phyloP scores from a whole-genome alignment of 2,113 vertebrate species.

The Sapajus apella region DNA sequence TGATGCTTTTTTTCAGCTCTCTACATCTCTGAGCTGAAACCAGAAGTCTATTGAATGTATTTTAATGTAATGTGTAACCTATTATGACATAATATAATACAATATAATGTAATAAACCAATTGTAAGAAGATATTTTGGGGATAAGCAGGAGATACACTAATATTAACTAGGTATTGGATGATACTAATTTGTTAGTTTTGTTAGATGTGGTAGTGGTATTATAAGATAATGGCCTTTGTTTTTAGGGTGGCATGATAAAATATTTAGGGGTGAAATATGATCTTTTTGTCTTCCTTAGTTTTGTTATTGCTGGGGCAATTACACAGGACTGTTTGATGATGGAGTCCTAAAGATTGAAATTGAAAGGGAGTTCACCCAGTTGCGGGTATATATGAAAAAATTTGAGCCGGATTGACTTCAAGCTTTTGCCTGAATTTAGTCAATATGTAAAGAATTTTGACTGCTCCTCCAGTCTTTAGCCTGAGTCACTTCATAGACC shows the following conservation, averaged over 20 bases:
- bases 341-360: not conserved
- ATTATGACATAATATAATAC: not conserved
- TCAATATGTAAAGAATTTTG: not conserved
- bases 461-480: not conserved
- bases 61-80: not conserved
- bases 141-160: not conserved
- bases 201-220: not conserved
- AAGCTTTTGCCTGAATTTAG: not conserved
- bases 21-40: no score
- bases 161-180: not conserved
- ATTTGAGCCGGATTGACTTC: not conserved
- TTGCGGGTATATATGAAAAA: not conserved
- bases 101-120: not conserved
- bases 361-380: not conserved
- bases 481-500: not conserved
- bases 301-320: not conserved
- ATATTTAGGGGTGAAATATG: not conserved
- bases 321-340: not conserved
- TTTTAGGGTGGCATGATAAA: not conserved
- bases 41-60: not conserved
- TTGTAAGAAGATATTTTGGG: not conserved
- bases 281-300: not conserved
- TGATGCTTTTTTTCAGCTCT: no score
- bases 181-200: not conserved
- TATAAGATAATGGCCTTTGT: not conserved